Base-by-base conservation (phyloP, 2,113 vertebrate species). In the Leptosomus discolor region DNA sequence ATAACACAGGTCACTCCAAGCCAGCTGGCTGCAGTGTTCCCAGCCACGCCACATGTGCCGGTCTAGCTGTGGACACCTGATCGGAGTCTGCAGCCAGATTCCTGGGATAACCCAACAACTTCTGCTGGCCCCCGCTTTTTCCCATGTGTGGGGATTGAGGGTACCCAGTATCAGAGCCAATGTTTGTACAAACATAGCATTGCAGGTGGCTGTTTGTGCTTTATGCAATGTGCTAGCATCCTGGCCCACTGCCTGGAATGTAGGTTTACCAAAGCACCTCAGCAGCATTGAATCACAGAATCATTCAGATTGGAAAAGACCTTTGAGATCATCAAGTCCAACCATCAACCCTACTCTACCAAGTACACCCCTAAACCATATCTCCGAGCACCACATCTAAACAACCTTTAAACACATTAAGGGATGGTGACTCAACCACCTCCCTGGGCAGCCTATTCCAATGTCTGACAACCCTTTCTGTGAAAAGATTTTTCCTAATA, bases 1-100 rank as follows among this genome's bases (percentile, higher is more conserved):
- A 0, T 34, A 37, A 19, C 4, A 0, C 0, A 1, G 46, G 36
- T 26, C 48, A 10, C 81, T 45, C 20, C 0, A 0, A 57, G 36
- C 22, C 73, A 30, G 22, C 9, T 50, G 74, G 50, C 78, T 77
- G 58, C 60, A 22, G 74, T 27, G 0, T 46, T 95, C 43, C 41
- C 51, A 82, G 50, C 36, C 39, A 23, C 34, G 50, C 20, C 32
- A 89, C 15, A 61, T 3, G 8, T 37, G 24, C 75, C 3, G 2
- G 3, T 65, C 41, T 51, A 21, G 29, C 37, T 43, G 11, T 20
- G 37, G 73, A 15, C 32, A 64, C 48, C n/a, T 61, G 51, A 64
- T 39, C 30, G 57, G 43, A n/a, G 13, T 34, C 32, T 86, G 43
- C 50, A 69, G 54, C 36, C 64, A 32, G n/a, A 45, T 69, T 81